Conservation (phyloP, 2,113 vertebrate genomes). For the Corydoras sp. region DNA sequence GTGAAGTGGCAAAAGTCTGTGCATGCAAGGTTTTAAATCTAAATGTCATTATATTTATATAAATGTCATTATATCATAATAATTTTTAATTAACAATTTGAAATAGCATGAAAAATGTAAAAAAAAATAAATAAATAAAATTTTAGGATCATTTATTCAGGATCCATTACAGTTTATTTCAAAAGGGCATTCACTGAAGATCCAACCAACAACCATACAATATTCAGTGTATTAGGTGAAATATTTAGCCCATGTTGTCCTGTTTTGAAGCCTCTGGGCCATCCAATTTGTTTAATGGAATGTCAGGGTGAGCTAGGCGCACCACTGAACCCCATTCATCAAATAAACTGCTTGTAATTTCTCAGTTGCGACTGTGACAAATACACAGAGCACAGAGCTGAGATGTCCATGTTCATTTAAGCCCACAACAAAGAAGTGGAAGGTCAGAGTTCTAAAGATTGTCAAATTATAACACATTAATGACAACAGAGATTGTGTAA, state of each 20-base stretch:
- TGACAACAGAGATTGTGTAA: not conserved
- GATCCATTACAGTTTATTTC: not conserved
- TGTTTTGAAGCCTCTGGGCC: slow-evolving; percentile 16
- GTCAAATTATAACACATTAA: slow-evolving; percentile 10
- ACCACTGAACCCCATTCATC: slow-evolving; percentile 24
- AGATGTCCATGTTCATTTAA: slow-evolving; percentile 17
- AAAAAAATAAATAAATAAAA: too few species aligned
- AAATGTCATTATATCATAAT: too few species aligned
- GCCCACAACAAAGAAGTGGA: slow-evolving; percentile 1
- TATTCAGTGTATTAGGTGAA: slow-evolving; percentile 23
- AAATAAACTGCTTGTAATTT: slow-evolving; percentile 24
- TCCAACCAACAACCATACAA: slow-evolving; percentile 9
- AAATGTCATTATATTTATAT: too few species aligned
- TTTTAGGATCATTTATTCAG: not conserved
- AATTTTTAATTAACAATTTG: too few species aligned
- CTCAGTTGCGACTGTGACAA: not conserved
- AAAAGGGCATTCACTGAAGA: not conserved
- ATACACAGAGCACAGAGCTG: slow-evolving; percentile 8
- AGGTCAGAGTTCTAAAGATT: slow-evolving; percentile 13
- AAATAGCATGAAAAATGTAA: not conserved
- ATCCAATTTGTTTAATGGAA: slow-evolving; percentile 35
- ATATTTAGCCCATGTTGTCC: slow-evolving; percentile 20
- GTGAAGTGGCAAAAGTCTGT: slow-evolving; percentile 26
- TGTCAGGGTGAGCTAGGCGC: slow-evolving; percentile 23
- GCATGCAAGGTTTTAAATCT: not conserved